phyloP scores from a whole-genome alignment of 35 echinoderm and acorn worm species.

The Apostichopus californicus region DNA sequence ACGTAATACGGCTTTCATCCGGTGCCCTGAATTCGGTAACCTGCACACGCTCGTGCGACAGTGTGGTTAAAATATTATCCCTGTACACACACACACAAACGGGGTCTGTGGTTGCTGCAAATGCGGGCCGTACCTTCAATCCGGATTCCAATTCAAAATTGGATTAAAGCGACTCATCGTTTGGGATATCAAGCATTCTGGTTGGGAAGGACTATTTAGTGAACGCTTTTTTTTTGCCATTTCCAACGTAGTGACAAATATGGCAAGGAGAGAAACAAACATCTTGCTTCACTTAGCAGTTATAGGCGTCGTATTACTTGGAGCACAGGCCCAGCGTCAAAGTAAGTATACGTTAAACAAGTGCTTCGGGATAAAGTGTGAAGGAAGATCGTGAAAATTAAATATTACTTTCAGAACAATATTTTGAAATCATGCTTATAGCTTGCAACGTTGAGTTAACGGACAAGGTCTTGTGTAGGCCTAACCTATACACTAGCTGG shows the following conservation, averaged over 20 bases:
- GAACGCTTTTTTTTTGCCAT: neutral
- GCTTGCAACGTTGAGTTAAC: too few species aligned
- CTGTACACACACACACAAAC: too few species aligned
- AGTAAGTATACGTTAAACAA: neutral
- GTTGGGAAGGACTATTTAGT: neutral
- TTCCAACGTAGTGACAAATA: neutral
- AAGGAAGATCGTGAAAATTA: too few species aligned
- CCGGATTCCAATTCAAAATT: too few species aligned
- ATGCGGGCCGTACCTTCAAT: neutral
- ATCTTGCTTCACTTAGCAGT: neutral
- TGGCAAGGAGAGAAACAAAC: neutral
- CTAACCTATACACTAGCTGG: too few species aligned
- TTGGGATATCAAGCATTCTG: neutral
- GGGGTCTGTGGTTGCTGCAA: too few species aligned
- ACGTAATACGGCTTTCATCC: neutral
- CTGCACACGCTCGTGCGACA: neutral
- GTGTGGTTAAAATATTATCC: too few species aligned
- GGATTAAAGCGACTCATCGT: neutral
- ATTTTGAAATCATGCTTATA: too few species aligned
- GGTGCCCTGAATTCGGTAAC: neutral
- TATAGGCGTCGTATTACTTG: neutral
- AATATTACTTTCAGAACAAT: too few species aligned
- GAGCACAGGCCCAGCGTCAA: neutral
- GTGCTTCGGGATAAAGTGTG: too few species aligned
- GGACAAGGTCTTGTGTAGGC: too few species aligned